Evolutionary conservation across 2,113 vertebrate genomes (phyloP).

Genomic region (Irena cyanogastra): DNA sequence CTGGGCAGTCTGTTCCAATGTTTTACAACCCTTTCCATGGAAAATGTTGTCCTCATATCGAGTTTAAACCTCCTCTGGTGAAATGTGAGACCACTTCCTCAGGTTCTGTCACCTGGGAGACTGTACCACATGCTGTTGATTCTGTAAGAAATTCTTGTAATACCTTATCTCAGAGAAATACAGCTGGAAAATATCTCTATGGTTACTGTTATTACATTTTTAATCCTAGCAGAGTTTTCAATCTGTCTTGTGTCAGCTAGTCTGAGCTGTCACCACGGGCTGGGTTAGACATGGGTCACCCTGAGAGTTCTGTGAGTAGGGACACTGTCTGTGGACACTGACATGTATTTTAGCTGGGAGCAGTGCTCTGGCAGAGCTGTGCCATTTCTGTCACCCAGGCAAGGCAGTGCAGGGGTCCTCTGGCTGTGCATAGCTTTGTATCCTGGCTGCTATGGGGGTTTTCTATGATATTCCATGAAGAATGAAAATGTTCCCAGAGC

Average conservation of each 20-base stretch:
- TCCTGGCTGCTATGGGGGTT: rapidly evolving
- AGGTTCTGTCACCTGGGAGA: not conserved
- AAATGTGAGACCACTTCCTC: not conserved
- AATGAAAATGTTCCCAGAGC: not conserved
- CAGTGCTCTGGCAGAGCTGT: not conserved
- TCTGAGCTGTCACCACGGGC: not conserved
- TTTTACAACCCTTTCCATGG: not conserved
- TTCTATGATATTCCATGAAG: not conserved
- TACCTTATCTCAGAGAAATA: not conserved
- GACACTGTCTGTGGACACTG: not conserved
- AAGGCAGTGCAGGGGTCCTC: not conserved
- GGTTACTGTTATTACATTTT: not conserved
- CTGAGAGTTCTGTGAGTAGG: not conserved
- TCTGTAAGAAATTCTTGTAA: not conserved
- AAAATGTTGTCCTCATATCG: not conserved
- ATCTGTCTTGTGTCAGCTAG: not conserved
- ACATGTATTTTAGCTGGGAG: not conserved
- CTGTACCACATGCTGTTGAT: not conserved
- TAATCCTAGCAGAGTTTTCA: not conserved
- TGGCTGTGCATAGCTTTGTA: not conserved
- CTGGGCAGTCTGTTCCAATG: not conserved
- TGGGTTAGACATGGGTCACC: not conserved
- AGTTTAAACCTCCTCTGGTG: not conserved
- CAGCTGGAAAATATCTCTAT: not conserved
- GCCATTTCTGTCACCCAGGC: not conserved